Evolutionary conservation across 2,113 vertebrate genomes (phyloP), one percentile per base, ranked within the genome.

Genomic region (Chloropsis cyanopogon): DNA sequence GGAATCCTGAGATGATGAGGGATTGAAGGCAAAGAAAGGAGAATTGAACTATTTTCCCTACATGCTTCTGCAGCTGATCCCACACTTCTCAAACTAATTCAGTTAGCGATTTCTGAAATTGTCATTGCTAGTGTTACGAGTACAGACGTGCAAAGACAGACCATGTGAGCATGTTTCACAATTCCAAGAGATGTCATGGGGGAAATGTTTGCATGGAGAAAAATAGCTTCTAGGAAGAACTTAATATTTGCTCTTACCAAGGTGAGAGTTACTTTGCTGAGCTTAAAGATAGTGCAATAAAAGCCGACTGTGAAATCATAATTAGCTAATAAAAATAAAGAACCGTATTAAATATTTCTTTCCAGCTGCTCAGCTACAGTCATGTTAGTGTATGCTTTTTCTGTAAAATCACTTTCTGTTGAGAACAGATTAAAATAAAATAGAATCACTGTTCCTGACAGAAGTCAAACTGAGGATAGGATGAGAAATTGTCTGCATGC

Each of bases 21-120:
- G 47, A 90, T 52, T 66, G 76, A 71, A 80, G 79, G 68, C 83
- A 82, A 79, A 71, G 64, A 71, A 80, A 64, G 7, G 24, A 93
- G 72, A 84, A 73, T 88, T 92, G 60, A 71, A 73, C 90, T 96
- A 80, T 93, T 95, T 89, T 65, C 31, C 57, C 49, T 77, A 78
- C 18, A 33, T 72, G 44, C 31, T 79, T 86, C 37, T 66, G 50
- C 60, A 96, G 91, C 68, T 95, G 73, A 92, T 86, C 54, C 65
- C 91, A 91, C 33, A 91, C 87, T 92, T 93, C 73, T 85, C 23
- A 37, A 63, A 31, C 26, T 49, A 77, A 83, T 42, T 91, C 73
- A 61, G 57, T 63, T 75, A 39, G 63, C 42, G 35, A 64, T 92
- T 90, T 88, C 52, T 92, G 41, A 73, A 93, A 66, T 61, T 79